Percentiles rank a stretch among this genome's conserved stretches.
These are phyloP conservation scores for Melanotaenia nigrans DNA, from an alignment of 2,797 vertebrate species.

Conservation along the genomic window DNA sequence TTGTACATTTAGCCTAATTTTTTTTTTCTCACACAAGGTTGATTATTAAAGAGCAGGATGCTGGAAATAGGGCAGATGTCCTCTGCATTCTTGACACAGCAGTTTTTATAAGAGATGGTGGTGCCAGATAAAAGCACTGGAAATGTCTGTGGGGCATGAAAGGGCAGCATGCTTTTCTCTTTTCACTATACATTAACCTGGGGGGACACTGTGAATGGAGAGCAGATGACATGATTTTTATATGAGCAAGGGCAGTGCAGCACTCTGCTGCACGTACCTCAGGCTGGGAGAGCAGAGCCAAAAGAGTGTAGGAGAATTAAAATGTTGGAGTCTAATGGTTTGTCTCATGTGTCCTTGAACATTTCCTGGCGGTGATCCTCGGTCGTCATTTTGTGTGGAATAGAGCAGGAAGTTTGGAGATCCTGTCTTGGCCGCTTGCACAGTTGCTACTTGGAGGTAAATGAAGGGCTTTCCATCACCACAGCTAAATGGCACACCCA, in stretches of 20 bases:
- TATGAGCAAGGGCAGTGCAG: background rate
- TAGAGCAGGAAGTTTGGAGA: slow-evolving; percentile 60
- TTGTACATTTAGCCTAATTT: slow-evolving; percentile 43
- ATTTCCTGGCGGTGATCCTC: slow-evolving; percentile 66
- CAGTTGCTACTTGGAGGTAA: slow-evolving; percentile 65
- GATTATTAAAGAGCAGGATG: slow-evolving; percentile 41
- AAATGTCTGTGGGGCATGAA: slow-evolving; percentile 47
- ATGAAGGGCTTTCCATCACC: slow-evolving; percentile 68
- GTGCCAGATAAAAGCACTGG: slow-evolving; percentile 53
- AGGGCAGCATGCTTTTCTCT: slow-evolving; percentile 48
- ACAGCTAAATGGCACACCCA: slow-evolving; percentile 50
- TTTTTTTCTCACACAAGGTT: slow-evolving; percentile 42
- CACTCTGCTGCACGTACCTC: slow-evolving; percentile 37
- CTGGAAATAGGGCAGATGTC: slow-evolving; percentile 62
- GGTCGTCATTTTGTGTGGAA: slow-evolving; percentile 60
- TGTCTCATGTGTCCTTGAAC: slow-evolving; percentile 65
- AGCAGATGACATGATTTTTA: slow-evolving; percentile 22
- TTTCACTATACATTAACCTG: slow-evolving; percentile 53
- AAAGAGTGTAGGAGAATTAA: slow-evolving; percentile 36
- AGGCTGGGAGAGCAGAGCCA: slow-evolving; percentile 37
- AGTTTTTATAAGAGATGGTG: slow-evolving; percentile 50
- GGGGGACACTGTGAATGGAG: slow-evolving; percentile 53
- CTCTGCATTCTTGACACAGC: slow-evolving; percentile 65
- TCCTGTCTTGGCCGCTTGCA: slow-evolving; percentile 61
- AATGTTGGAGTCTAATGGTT: slow-evolving; percentile 48